Evolutionary conservation across 2,888 invertebrate species (phyloP), one percentile per base, ranked within the genome.

Genomic region (Diplazon laetatorius): DNA sequence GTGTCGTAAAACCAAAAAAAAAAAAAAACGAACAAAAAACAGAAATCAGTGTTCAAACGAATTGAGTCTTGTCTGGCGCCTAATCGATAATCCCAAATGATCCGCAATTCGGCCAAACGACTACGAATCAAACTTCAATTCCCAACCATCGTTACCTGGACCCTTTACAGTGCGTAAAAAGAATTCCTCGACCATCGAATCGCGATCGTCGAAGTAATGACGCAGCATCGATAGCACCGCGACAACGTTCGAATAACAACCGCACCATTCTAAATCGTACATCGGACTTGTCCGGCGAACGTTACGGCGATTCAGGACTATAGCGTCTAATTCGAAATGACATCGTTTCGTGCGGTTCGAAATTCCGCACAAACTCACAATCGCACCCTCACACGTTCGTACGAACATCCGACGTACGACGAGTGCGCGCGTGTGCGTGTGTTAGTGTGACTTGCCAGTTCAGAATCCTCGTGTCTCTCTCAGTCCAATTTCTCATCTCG

Each of bases 401-500:
- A 63, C 71, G 16, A 55, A 72, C 50, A 59, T 60, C 59, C 44
- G 74, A 71, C 57, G 69, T n/a, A 55, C 16, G 65, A 52, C 42
- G 44, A 46, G 42, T 42, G 2, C 42, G 39, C 16, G 48, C 52
- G 48, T 69, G 65, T 73, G 78, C 73, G 73, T 63, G 50, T 78
- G 65, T 52, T 48, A 55, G 52, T 63, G n/a, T n/a, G n/a, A n/a
- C 76, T 73, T 48, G 57, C 22, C 42, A 25, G 68, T 68, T 70
- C 70, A 73, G 68, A 59, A 78, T 74, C 70, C 78, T 69, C 75
- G 70, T 78, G 69, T 72, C 71, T 75, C 77, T 81, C 71, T 57
- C 72, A 76, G 72, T 80, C 63, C 62, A 72, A 81, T 78, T 76
- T 73, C 72, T 73, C 73, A 52, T 78, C 76, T 76, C 76, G 76